Evolutionary conservation across 2,888 invertebrate species (phyloP), one percentile per base, ranked within the genome.

Genomic region (Dolichopus griseipennis): DNA sequence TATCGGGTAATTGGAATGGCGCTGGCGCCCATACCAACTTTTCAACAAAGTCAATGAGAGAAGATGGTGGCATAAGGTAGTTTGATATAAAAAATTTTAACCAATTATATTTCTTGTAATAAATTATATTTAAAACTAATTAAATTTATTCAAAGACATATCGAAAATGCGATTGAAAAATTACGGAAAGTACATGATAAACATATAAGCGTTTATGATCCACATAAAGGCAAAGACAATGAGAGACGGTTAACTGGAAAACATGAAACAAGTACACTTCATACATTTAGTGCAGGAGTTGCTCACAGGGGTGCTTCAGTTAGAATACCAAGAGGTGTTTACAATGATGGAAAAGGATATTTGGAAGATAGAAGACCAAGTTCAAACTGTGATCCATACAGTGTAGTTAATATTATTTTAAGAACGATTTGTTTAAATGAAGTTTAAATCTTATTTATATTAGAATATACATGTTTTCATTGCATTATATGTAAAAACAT

Each of bases 1-100:
- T 91, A 83, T 84, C 85, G 22, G 85, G 92, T 37, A 91, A 93
- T 79, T 96, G 96, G 96, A 96, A 96, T 79, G 96, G 96, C 6
- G 94, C 97, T 65, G 97, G 97, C 1, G 96, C 95, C 0, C 97
- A 98, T 79, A 93, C 93, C 69, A 98, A 98, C 83, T 97, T 95
- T 84, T 97, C 96, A 12, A 98, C 97, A 0, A 88, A 90, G 78
- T 84, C 85, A 63, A 98, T 97, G 97, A 85, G 97, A 67, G 89
- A 90, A 65, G 90, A 92, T 4, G 92, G 91, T 73, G 94, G 95
- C 72, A 93, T 95, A 76, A 86, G 87, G 89, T 89, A 78, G 72
- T 71, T 37, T 6, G 1, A 34, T 64, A 0, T n/a, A n/a, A n/a
- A n/a, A n/a, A n/a, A n/a, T n/a, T n/a, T n/a, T n/a, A n/a, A n/a